Evolutionary conservation across 1,140 invertebrate genomes (phyloP).

Genomic region (Meteorus sp.): DNA sequence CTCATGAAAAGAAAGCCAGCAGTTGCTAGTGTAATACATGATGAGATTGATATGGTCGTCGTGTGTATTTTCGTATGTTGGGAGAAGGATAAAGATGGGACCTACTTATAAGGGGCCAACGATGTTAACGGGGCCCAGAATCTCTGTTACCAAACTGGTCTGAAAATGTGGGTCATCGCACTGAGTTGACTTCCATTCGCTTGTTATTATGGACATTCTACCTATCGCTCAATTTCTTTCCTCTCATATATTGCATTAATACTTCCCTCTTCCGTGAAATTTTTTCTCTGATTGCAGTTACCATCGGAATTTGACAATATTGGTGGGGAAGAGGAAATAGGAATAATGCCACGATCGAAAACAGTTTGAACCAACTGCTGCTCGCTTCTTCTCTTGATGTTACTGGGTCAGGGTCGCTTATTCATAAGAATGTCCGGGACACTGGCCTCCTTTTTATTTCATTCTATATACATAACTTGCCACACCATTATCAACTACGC

Average conservation of each 20-base stretch:
- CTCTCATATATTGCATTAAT: no score
- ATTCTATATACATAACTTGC: neutral
- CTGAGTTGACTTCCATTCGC: constrained; percentile 22
- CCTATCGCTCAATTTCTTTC: no score
- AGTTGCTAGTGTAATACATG: constrained; percentile 8
- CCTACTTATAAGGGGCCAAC: constrained; percentile 21
- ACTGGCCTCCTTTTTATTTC: constrained; percentile 39
- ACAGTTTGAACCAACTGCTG: constrained; percentile 52
- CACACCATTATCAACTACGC: no score
- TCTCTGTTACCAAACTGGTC: constrained; percentile 48
- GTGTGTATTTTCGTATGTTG: neutral
- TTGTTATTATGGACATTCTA: no score
- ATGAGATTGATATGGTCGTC: neutral
- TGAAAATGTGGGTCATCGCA: constrained; percentile 46
- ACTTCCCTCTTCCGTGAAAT: no score
- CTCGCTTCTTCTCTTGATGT: constrained; percentile 17
- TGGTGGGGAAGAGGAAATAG: no score
- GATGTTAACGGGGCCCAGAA: constrained; percentile 49
- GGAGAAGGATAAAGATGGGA: constrained; percentile 4
- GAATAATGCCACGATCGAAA: no score
- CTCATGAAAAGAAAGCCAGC: constrained; percentile 36
- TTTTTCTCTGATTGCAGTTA: no score
- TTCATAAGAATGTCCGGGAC: constrained; percentile 36
- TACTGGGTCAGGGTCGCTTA: constrained; percentile 43
- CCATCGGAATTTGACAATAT: no score